Base-by-base conservation (phyloP, 2,888 invertebrate species). In the Tachina grossa region DNA sequence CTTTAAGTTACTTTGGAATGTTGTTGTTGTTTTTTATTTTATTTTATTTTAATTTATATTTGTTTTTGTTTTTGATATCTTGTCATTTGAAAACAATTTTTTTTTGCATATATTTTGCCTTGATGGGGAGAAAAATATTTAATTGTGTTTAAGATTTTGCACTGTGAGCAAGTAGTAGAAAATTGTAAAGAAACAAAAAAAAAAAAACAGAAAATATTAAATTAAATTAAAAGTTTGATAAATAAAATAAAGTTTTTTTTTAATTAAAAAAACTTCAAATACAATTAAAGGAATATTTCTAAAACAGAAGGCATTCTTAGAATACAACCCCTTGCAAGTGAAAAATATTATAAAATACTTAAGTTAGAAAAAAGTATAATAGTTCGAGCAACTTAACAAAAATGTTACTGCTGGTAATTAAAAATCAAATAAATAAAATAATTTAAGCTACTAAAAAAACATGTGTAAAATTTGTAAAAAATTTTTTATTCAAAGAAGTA, bases 61-160 rank as follows among this genome's bases (percentile, higher is more conserved):
- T 79, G 14, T 65, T 65, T 66, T 66, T 66, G 49, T 49, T 45
- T 31, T 71, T 59, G 39, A 41, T 59, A 31, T 72, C 16, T 71
- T 83, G 59, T 51, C 47, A 68, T 74, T 79, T 74, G 47, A 69
- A 47, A 14, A 72, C 53, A 71, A 43, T 68, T 89, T 90, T 90
- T 89, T 90, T 91, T 90, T 89, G 90, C 89, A 90, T 91, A 91
- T 92, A 92, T 91, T 90, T 91, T 87, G 89, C 90, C 89, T 90
- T 89, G 91, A 90, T 89, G 90, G 63, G 80, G 79, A 88, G 88
- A 88, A 91, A 89, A 89, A 88, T 88, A 88, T 89, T 92, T 90
- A 92, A 90, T 91, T 89, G 90, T 89, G 89, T 89, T 89, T 90
- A 88, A 88, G 90, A 89, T 88, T 88, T 90, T 88, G 89, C 87